Conservation (phyloP, 2,113 vertebrate genomes). For the Ptychochromis oligacanthus region DNA sequence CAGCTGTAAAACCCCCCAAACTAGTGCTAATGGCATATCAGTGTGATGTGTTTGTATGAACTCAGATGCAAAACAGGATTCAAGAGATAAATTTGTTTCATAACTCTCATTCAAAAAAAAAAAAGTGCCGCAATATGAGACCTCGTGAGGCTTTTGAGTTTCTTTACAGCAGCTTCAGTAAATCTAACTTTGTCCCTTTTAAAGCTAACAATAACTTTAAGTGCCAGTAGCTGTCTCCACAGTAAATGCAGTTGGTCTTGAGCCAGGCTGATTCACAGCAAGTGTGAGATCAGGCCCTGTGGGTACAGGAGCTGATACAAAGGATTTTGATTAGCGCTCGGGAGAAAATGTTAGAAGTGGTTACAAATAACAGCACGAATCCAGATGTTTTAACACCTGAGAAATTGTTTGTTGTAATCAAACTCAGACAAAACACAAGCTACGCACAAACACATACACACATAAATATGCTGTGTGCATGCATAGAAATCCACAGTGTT, state of each 20-base stretch:
- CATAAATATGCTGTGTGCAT: background rate
- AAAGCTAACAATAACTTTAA: constrained; percentile 52
- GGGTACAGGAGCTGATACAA: constrained; percentile 26
- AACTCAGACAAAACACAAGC: background rate
- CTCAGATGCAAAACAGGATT: background rate
- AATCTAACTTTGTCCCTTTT: constrained; percentile 20
- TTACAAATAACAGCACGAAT: constrained; percentile 9
- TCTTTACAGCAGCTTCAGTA: constrained; percentile 10
- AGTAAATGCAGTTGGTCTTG: constrained; percentile 44
- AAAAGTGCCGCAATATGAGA: background rate
- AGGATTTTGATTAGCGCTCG: constrained; percentile 1
- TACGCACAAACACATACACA: background rate
- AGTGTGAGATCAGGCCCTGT: constrained; percentile 20
- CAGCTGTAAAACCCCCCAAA: background rate
- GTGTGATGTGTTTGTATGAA: background rate
- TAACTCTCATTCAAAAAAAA: background rate
- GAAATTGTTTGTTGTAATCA: constrained; percentile 6
- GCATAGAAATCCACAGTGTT: background rate
- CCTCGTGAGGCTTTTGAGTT: background rate
- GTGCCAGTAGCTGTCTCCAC: constrained; percentile 32
- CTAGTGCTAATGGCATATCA: background rate
- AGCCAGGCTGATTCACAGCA: constrained; percentile 52
- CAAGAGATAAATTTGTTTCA: background rate
- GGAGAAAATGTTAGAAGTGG: constrained; percentile 8
- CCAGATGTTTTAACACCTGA: background rate